These are phyloP conservation scores for Nothocercus julius DNA, from an alignment of 2,113 vertebrate species.

Conservation along the genomic window DNA sequence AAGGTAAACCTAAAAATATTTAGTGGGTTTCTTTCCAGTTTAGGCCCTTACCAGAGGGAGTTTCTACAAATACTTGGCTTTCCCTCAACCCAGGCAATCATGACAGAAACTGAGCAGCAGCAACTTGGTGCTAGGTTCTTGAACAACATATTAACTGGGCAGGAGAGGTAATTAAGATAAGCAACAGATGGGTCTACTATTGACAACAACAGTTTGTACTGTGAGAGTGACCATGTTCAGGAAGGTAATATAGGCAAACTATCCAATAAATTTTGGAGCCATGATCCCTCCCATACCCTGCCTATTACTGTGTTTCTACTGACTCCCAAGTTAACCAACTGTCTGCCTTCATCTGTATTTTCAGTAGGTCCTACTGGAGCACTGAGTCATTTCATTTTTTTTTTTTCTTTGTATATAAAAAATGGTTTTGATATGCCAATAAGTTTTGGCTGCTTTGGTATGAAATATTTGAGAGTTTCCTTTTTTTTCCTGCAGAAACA, in stretches of 20 bases:
- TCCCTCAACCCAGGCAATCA: background rate
- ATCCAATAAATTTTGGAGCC: background rate
- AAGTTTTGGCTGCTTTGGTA: background rate
- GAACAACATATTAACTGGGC: background rate
- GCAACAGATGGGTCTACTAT: background rate
- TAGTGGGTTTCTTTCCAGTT: background rate
- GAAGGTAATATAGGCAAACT: background rate
- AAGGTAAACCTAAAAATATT: background rate
- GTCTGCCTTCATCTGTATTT: background rate
- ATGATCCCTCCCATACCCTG: background rate
- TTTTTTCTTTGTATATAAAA: background rate
- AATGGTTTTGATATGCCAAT: background rate
- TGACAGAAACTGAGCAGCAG: background rate
- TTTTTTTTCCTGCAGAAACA: background rate
- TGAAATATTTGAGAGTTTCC: background rate
- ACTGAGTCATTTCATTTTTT: background rate
- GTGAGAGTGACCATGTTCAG: conserved; percentile 1
- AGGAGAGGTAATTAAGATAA: background rate
- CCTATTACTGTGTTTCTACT: background rate
- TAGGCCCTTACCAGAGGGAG: background rate
- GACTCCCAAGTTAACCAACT: background rate
- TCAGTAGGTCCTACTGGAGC: background rate
- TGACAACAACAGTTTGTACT: background rate
- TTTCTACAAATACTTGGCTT: background rate
- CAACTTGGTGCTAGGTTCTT: background rate